Conservation (phyloP, 2,113 vertebrate genomes). For the Anser brachyrhynchus region DNA sequence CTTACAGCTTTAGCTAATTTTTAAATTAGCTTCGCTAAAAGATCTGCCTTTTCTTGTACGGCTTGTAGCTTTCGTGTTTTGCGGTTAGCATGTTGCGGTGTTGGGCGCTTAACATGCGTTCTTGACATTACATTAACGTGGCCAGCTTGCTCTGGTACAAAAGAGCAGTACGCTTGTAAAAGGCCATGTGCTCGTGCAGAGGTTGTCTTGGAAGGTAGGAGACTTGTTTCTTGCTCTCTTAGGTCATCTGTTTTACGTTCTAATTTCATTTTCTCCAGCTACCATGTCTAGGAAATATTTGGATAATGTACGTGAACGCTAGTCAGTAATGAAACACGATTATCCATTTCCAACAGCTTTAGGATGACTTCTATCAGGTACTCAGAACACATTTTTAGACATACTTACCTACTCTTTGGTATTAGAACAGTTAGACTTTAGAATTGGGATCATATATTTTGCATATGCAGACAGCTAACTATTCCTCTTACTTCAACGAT, state of each 20-base stretch:
- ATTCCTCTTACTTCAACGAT: not conserved
- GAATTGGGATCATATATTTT: not conserved
- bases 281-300: rapidly evolving
- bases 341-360: not conserved
- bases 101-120: not conserved
- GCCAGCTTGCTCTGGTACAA: not conserved
- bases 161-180: not conserved
- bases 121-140: not conserved
- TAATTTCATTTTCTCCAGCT: not conserved
- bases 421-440: rapidly evolving
- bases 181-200: not conserved
- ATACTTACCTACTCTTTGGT: not conserved
- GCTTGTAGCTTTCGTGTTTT: rapidly evolving
- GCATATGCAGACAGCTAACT: not conserved
- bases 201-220: not conserved
- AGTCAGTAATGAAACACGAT: not conserved
- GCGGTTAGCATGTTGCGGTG: rapidly evolving
- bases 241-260: not conserved
- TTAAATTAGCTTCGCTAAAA: not conserved
- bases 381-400: not conserved
- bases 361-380: not conserved
- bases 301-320: not conserved
- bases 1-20: not conserved
- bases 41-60: not conserved
- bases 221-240: not conserved